Conservation (phyloP, 1,140 invertebrate genomes). For the Trinorchestia longiramus region DNA sequence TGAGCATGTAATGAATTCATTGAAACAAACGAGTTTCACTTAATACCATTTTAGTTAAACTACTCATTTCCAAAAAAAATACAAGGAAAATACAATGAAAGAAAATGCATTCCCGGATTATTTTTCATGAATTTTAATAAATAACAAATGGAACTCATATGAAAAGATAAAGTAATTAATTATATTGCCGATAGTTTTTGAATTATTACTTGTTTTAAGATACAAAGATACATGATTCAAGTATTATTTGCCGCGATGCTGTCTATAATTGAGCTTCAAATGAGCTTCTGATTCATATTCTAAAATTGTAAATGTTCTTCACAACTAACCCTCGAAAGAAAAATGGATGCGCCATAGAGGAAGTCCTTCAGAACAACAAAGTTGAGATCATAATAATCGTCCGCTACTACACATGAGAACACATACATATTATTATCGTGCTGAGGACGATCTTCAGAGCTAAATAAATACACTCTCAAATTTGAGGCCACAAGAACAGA, state of each 20-base stretch:
- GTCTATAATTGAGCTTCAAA: neutral
- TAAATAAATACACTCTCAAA: neutral
- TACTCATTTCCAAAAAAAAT: no score
- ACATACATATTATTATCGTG: neutral
- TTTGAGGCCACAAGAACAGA: neutral
- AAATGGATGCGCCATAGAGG: neutral
- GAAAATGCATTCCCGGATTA: no score
- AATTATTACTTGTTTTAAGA: neutral
- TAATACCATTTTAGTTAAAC: no score
- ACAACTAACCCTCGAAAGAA: neutral
- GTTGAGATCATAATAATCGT: neutral
- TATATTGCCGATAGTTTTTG: neutral
- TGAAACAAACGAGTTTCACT: no score
- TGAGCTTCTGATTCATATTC: neutral
- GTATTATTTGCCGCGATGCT: neutral
- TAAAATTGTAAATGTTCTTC: neutral
- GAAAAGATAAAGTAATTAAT: neutral
- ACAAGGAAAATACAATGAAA: no score
- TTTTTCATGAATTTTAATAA: no score
- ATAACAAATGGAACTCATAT: neutral
- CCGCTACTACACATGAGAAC: neutral
- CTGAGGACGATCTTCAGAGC: neutral
- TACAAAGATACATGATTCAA: neutral
- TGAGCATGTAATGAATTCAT: no score
- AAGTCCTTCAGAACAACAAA: neutral